Evolutionary conservation across 2,888 invertebrate species (phyloP), one percentile per base, ranked within the genome.

Genomic region (Galeruca laticollis): DNA sequence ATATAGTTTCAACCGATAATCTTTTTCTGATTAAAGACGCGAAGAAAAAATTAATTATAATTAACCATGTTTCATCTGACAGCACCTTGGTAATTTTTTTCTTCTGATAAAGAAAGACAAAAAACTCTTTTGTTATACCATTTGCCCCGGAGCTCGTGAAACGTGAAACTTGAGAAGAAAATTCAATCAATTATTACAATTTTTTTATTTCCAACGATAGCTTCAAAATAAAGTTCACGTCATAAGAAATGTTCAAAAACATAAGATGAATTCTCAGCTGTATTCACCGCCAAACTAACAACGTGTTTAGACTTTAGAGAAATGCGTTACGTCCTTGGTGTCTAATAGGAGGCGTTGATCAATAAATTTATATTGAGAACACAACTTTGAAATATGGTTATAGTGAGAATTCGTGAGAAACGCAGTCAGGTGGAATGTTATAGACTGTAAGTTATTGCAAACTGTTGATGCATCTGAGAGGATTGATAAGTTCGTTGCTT

Each of bases 291-390:
- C 51, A 51, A 21, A 18, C 20, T 18, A 21, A 51, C 21, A n/a
- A 54, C 31, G 33, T 31, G 18, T 26, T 31, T 11, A 31, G 56
- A 56, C 56, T 11, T 26, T 31, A 6, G 31, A 15, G 56, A 15
- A 35, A 15, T 57, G 4, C 56, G 18, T 57, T 57, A 15, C 56
- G 15, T 15, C 18, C 15, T n/a, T 35, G 15, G 15, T 35, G 10
- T 56, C 35, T 33, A 35, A 35, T 33, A 33, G 9, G 35, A 10
- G 18, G 56, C 47, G 47, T 47, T 35, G 18, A 57, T 57, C 56
- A 57, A 57, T 57, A 18, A 57, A 57, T 18, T 13, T 33, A 57
- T 57, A 57, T 57, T 57, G 18, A 57, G 56, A 11, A 57, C 10
- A 33, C 13, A 57, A 57, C 33, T 33, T 57, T 15, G 10, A 57